Base-by-base conservation (phyloP, 2,113 vertebrate genomes). In the Corythoichthys haematopterus region DNA sequence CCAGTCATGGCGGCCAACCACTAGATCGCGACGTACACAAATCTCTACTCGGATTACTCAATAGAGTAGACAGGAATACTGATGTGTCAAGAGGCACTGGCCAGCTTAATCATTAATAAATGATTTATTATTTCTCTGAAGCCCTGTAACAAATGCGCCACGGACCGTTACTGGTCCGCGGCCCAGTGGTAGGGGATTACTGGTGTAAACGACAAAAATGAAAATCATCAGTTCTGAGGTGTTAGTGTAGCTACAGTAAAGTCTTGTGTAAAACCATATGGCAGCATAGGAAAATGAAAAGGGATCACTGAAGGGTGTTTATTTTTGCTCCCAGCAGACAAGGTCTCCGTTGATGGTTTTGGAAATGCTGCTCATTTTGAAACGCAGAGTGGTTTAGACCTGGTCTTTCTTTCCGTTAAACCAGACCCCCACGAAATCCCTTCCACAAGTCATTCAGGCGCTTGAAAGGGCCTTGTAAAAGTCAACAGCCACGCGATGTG, bases 271-370 rank as follows among this genome's bases (percentile, higher is more conserved):
- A 68, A 48, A 37, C 40, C 70, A 79, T 80, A 73, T 77, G 61
- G 65, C 72, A 72, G 77, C 66, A 64, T 68, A 67, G 79, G 71
- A 53, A 75, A 62, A 67, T 71, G 70, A 76, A 81, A 79, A 80
- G 60, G 79, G 71, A 79, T 76, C 60, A 64, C 65, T 65, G 40
- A 60, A 68, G 71, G 55, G 70, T 84, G 84, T 89, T 88, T 88
- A 84, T 88, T 88, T 90, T 88, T 87, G 84, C 83, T 87, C 73
- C 78, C 77, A 15, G 75, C 65, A 83, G 81, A 83, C 85, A 88
- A 86, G 73, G 59, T 82, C 74, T 83, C 82, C 83, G 87, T 88
- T 88, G 84, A 89, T 84, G 82, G 72, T 84, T 89, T 83, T 83
- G 81, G 82, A 88, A 83, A 85, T 65, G 74, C 69, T 88, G 75